These are phyloP conservation scores for Orcinus orca DNA, from an alignment of 2,113 vertebrate species.

Conservation along the genomic window DNA sequence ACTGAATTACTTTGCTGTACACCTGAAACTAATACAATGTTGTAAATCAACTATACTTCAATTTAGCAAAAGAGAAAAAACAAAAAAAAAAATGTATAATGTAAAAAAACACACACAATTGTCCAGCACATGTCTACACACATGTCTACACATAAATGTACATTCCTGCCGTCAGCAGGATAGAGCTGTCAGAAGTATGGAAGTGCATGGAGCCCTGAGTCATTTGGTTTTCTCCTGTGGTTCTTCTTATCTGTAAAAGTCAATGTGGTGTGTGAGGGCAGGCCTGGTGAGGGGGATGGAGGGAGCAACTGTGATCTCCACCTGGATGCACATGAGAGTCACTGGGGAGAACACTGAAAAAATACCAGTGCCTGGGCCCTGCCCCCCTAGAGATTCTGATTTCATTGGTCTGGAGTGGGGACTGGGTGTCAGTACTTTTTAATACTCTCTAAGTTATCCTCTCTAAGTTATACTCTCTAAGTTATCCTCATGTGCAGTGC, in stretches of 20 bases:
- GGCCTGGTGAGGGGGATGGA: background rate
- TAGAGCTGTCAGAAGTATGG: too few species aligned
- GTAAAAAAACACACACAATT: too few species aligned
- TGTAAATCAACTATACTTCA: too few species aligned
- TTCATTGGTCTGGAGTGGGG: background rate
- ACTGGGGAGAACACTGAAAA: background rate
- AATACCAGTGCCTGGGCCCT: background rate
- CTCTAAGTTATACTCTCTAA: background rate
- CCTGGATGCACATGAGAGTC: too few species aligned
- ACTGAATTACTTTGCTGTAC: too few species aligned
- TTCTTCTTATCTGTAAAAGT: background rate
- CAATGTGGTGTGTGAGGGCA: too few species aligned
- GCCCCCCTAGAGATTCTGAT: background rate
- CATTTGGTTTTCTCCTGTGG: accelerated
- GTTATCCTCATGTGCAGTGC: background rate
- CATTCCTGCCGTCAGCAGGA: background rate
- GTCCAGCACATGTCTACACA: background rate
- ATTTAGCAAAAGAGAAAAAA: too few species aligned
- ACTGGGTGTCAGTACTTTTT: too few species aligned
- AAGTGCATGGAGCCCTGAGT: too few species aligned
- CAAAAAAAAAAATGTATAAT: too few species aligned
- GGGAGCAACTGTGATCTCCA: too few species aligned
- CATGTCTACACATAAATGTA: background rate
- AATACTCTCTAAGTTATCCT: background rate
- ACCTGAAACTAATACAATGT: too few species aligned